Conservation (phyloP, 2,888 invertebrate genomes). For the Teleogryllus oceanicus region DNA sequence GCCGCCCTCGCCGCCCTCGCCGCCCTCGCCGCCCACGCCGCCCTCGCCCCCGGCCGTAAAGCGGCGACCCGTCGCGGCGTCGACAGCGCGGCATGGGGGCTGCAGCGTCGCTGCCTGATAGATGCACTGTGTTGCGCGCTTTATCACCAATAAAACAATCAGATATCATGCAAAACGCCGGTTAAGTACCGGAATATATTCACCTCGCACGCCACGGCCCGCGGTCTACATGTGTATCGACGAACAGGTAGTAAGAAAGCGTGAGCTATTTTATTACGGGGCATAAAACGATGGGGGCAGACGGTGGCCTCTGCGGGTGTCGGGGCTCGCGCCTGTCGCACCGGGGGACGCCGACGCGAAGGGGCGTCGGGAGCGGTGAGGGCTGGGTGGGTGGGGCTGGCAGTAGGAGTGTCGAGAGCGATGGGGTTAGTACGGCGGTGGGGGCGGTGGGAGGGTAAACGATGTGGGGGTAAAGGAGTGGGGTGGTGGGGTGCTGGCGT, state of each 20-base stretch:
- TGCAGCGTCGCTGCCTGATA: not conserved
- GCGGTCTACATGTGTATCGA: constrained; percentile 9
- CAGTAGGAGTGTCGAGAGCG: no score
- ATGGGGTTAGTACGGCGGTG: no score
- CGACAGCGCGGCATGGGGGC: constrained; percentile 5
- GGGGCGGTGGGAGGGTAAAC: no score
- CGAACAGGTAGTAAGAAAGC: not conserved
- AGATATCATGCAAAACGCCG: constrained; percentile 8
- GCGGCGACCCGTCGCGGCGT: not conserved
- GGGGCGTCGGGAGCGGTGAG: no score
- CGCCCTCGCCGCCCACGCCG: not conserved
- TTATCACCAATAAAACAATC: constrained; percentile 7
- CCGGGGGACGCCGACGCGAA: not conserved
- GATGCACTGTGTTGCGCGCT: constrained; percentile 8
- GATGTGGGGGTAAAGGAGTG: no score
- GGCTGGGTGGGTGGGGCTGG: no score
- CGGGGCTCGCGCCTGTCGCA: not conserved
- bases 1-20: not conserved
- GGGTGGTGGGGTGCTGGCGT: no score
- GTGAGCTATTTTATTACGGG: constrained; percentile 18
- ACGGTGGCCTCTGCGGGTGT: not conserved
- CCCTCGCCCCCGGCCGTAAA: not conserved
- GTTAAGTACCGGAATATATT: constrained; percentile 8
- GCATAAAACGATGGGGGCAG: constrained; percentile 18
- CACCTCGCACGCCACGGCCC: not conserved